These are phyloP conservation scores for Pentalonia nigronervosa DNA, from an alignment of 1,140 invertebrate genomes.

Conservation along the genomic window DNA sequence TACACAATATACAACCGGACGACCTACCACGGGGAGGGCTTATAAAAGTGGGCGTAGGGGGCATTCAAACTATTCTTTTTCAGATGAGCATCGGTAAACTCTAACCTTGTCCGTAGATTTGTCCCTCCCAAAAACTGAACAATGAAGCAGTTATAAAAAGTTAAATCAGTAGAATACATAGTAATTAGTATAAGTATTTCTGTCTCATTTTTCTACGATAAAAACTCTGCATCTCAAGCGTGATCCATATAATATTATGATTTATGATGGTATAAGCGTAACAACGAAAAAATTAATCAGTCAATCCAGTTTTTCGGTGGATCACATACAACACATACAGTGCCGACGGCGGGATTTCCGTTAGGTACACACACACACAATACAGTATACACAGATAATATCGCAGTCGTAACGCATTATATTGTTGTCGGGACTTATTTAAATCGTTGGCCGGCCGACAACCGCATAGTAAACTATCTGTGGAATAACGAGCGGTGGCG, in stretches of 20 bases:
- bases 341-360: background rate
- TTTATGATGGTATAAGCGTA: background rate
- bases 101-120: background rate
- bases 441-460: background rate
- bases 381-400: background rate
- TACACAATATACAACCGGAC: background rate
- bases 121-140: background rate
- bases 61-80: background rate
- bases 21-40: background rate
- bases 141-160: background rate
- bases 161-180: background rate
- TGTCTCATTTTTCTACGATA: background rate
- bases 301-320: background rate
- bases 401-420: background rate
- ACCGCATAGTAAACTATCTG: background rate
- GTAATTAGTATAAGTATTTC: background rate
- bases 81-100: background rate
- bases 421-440: constrained; percentile 2
- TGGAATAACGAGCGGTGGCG: background rate
- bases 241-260: background rate
- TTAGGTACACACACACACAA: background rate
- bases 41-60: background rate
- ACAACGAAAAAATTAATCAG: background rate
- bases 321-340: background rate
- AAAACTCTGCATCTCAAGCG: background rate